These are phyloP conservation scores for Melanotaenia maccullochi DNA, from an alignment of 2,797 vertebrate species.

Conservation along the genomic window DNA sequence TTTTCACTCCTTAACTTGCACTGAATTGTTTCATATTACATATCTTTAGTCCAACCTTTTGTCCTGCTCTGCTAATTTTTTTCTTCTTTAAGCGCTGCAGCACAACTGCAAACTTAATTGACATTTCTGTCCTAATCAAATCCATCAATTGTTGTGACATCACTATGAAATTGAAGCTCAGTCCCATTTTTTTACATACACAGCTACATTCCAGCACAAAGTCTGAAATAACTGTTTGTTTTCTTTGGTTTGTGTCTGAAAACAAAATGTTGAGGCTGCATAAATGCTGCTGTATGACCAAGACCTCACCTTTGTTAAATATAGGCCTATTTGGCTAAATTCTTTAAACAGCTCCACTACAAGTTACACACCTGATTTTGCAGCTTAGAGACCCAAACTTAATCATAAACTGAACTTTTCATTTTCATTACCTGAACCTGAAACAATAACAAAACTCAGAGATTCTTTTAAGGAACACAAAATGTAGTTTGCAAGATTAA, in stretches of 20 bases:
- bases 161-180: neutral
- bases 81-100: neutral
- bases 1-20: neutral
- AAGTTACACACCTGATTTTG: too few species aligned
- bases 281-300: neutral
- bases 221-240: neutral
- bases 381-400: too few species aligned
- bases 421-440: too few species aligned
- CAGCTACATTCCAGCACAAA: neutral
- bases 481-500: neutral
- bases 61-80: neutral
- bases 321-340: neutral
- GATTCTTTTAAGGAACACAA: too few species aligned
- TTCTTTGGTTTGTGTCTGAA: neutral
- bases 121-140: neutral
- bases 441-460: too few species aligned
- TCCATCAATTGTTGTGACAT: neutral
- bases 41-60: neutral
- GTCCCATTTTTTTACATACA: neutral
- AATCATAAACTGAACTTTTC: too few species aligned
- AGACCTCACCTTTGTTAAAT: neutral
- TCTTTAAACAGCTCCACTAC: too few species aligned
- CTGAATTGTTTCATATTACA: too few species aligned
- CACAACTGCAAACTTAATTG: neutral
- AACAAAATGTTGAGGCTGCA: neutral